Conservation (phyloP, 2,888 invertebrate species). For the Eurytoma californica region DNA sequence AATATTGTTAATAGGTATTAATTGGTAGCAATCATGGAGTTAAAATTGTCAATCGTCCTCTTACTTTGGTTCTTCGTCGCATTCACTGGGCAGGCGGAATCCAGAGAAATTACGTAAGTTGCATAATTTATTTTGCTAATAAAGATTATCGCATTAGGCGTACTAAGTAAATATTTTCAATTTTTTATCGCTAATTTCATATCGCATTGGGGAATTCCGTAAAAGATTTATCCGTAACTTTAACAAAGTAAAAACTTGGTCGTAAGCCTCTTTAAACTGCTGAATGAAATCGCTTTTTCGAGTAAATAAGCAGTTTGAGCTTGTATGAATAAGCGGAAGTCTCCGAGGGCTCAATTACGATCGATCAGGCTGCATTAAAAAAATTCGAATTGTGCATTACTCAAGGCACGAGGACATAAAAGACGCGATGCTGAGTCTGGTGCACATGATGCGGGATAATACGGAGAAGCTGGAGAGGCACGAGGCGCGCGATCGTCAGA, state of each 20-base stretch:
- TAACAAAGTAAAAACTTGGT: background rate
- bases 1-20: background rate
- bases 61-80: conserved; percentile 57
- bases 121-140: background rate
- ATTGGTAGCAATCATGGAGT: conserved; percentile 36
- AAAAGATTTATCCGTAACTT: background rate
- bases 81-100: conserved; percentile 46
- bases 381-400: background rate
- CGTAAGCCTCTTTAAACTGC: too few relatives aligned
- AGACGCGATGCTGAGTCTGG: conserved; percentile 86
- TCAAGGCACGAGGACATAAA: conserved; percentile 77
- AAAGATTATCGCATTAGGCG: background rate
- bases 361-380: background rate
- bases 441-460: conserved; percentile 86
- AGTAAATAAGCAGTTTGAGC: background rate
- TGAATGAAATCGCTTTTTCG: too few relatives aligned
- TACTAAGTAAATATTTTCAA: background rate
- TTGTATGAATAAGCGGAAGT: background rate
- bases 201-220: background rate
- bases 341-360: background rate
- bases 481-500: conserved; percentile 86
- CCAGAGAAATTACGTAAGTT: conserved; percentile 69
- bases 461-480: conserved; percentile 91
- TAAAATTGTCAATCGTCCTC: conserved; percentile 56
- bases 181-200: background rate